Evolutionary conservation across 2,888 invertebrate genomes (phyloP).

Genomic region (Cantharis flavilabris): DNA sequence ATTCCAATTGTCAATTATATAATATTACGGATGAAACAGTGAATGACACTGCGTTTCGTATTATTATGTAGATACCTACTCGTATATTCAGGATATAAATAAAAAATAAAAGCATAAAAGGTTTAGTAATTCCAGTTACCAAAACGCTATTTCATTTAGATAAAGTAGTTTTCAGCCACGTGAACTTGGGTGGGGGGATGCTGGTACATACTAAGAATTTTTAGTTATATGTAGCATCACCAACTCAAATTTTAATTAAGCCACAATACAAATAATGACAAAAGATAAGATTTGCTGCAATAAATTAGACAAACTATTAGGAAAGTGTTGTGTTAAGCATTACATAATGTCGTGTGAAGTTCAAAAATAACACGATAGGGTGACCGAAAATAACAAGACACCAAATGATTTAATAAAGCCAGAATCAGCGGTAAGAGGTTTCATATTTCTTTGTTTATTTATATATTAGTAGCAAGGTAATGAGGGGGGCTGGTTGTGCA

Average conservation of each 20-base stretch:
- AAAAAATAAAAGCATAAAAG: neutral
- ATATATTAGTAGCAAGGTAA: conserved; percentile 4
- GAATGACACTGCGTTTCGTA: neutral
- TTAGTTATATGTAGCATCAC: neutral
- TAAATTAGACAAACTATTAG: conserved; percentile 3
- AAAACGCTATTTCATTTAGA: neutral
- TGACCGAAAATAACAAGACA: conserved; percentile 12
- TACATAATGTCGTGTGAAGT: neutral
- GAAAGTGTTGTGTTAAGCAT: neutral
- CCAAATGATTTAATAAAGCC: conserved; percentile 3
- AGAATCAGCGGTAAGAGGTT: conserved; percentile 26
- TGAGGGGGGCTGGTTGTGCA: conserved; percentile 38
- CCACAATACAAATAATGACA: conserved; percentile 35
- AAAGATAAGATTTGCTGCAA: neutral
- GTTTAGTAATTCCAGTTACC: neutral
- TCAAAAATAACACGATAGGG: conserved; percentile 5
- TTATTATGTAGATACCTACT: neutral
- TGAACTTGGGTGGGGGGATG: neutral
- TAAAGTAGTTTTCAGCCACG: too few species aligned
- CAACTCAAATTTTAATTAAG: neutral
- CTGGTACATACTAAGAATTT: neutral
- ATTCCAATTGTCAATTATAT: neutral
- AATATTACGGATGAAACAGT: too few species aligned
- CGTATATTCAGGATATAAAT: neutral
- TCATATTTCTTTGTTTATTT: conserved; percentile 28